phyloP scores from a whole-genome alignment of 2,888 invertebrate genomes.

The Sinohyriopsis cumingii region DNA sequence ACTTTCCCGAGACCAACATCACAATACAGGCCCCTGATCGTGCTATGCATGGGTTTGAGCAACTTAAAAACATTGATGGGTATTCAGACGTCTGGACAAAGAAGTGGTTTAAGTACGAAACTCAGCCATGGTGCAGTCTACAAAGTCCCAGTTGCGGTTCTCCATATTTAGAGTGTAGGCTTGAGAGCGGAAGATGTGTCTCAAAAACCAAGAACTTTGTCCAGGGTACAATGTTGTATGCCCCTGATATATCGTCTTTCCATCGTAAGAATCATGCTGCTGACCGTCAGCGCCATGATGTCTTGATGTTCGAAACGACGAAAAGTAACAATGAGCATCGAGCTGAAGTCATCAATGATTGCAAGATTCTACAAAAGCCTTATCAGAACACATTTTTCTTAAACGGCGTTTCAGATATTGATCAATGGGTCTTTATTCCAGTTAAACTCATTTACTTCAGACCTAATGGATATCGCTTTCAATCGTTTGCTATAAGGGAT shows the following conservation, averaged over 20 bases:
- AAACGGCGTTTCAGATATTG: conserved; percentile 29
- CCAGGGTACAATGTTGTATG: no score
- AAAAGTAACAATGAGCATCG: no score
- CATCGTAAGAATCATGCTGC: no score
- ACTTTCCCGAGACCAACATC: conserved; percentile 18
- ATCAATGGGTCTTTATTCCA: conserved; percentile 39
- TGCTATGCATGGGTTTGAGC: conserved; percentile 31
- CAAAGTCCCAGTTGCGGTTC: conserved; percentile 36
- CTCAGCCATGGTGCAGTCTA: conserved; percentile 29
- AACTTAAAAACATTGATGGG: conserved; percentile 32
- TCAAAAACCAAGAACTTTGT: no score
- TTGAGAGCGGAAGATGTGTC: conserved; percentile 1
- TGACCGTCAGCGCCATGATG: no score
- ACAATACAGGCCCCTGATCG: conserved; percentile 22
- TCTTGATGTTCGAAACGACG: no score
- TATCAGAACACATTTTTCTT: conserved; percentile 39
- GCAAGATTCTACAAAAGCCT: neutral
- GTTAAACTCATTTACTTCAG: conserved; percentile 35
- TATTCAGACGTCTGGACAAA: conserved; percentile 20
- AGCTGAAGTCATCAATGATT: conserved; percentile 2
- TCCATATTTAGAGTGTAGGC: conserved; percentile 22
- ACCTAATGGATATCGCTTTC: conserved; percentile 7
- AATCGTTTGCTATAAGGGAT: no score
- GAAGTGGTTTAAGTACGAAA: conserved; percentile 30
- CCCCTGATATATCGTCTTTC: no score